Evolutionary conservation across 92 coral and sea anemone species (phyloP), one percentile per base, ranked within the genome.

Genomic region (Umimayanthus kanabou): DNA sequence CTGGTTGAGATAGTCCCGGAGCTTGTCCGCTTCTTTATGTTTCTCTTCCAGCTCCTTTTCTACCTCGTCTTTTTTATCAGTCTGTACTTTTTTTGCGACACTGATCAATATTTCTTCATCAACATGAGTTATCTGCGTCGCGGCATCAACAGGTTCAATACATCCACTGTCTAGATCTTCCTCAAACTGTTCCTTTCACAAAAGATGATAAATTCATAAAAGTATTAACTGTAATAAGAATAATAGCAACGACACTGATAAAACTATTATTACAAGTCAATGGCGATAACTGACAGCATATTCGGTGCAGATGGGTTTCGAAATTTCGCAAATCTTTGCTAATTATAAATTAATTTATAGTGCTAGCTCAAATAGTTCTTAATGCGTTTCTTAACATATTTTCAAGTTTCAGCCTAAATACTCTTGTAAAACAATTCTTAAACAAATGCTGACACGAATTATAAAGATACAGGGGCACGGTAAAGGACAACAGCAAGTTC

Each of bases 1-100:
- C 72, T 80, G 40, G 53, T 70, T 28, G 26, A 83, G 65, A 72
- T 70, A 83, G 30, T 83, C 43, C 78, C 23, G 28, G 87, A 83
- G 66, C 4, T 70, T 67, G 22, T 83, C 87, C 0, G 10, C 9
- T 81, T 66, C 71, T 66, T 65, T 40, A 66, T 2, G 25, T 42
- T 65, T 81, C 40, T 23, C 22, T 45, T 23, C 29, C 14, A 69
- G 6, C 13, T n/a, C 61, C 43, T 83, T 65, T 5, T 13, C 82
- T 25, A n/a, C 11, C 9, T 78, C 29, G 2, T n/a, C 16, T 13
- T 11, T 43, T n/a, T 79, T 77, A 43, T 61, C 85, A 29, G 58
- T 64, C 23, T 64, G 47, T 8, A 9, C 49, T 76, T 74, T 33
- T 55, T 23, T 55, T 57, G 65, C 11, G 18, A 43, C 49, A 75